Evolutionary conservation across 64 coral and sea anemone species (phyloP).

Genomic region (Stichodactyla mertensii): DNA sequence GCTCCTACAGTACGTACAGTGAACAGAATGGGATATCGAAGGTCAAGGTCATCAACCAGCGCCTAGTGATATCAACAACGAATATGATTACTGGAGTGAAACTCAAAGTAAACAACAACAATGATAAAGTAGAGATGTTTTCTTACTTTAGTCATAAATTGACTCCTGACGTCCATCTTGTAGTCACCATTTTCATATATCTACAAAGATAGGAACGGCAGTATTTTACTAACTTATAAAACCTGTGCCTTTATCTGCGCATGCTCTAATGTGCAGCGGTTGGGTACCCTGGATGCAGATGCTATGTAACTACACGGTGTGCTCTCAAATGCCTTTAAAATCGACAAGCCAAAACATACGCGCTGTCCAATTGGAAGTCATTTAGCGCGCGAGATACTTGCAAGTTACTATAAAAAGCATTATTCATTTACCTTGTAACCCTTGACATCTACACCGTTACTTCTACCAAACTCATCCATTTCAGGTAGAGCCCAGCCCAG

Average conservation of each 20-base stretch:
- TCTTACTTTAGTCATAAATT: constrained; percentile 92
- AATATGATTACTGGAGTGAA: neutral
- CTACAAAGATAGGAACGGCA: constrained; percentile 28
- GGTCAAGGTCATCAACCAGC: constrained; percentile 86
- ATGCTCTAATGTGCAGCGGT: neutral
- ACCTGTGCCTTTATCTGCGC: neutral
- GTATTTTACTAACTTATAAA: neutral
- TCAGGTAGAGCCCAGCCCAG: constrained; percentile 84
- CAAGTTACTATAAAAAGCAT: no score
- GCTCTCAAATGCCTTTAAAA: no score
- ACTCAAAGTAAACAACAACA: neutral
- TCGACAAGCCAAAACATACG: no score
- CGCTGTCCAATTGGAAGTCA: no score
- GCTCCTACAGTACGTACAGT: constrained; percentile 72
- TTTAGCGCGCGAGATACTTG: no score
- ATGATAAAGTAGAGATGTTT: neutral
- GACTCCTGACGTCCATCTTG: constrained; percentile 77
- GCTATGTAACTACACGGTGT: no score
- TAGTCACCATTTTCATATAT: constrained; percentile 56
- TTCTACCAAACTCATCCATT: constrained; percentile 89
- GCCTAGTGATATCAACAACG: constrained; percentile 34
- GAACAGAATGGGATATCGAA: constrained; percentile 60
- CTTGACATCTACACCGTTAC: constrained; percentile 61
- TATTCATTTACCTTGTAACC: constrained; percentile 66
- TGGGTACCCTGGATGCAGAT: no score